Base-by-base conservation (phyloP, 2,888 invertebrate species). In the Scaptomyza caliginosa region DNA sequence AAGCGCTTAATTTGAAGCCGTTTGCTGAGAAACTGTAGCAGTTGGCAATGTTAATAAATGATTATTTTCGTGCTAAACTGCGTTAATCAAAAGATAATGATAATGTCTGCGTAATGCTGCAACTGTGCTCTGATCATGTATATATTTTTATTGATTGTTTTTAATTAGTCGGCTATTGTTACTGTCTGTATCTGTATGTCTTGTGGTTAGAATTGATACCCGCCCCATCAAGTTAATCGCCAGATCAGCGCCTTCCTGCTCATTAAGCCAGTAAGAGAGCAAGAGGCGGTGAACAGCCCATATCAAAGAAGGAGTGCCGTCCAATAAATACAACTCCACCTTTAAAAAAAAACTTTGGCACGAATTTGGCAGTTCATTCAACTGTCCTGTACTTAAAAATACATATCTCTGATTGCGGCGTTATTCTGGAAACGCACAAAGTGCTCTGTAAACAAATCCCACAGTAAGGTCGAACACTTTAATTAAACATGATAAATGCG, bases 21-120 rank as follows among this genome's bases (percentile, higher is more conserved):
- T 26, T 26, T 13, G 59, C 49, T 26, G 54, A 45, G 40, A 24
- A 57, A 34, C 65, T 49, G 2, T 23, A 7, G 45, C 7, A 36
- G 45, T 36, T 40, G 6, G 11, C 21, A 42, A 43, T 32, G 30
- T 74, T 86, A 81, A 84, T 84, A 84, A 84, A 86, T 81, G 84
- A 86, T 86, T 84, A 86, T 84, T 86, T 84, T 76, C 52, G 65
- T 69, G 67, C 77, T 84, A 86, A 81, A 84, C 86, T 81, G 87
- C 74, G 86, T 85, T 81, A 86, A 81, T 81, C 85, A 69, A 66
- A 66, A 59, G 77, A 52, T 86, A 81, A 81, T 84, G 71, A 74
- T 84, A 74, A 70, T 77, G 84, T 58, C 48, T 23, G 52, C 36
- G 52, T 58, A 59, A 66, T 60, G 66, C 45, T 52, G 16, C 48